Conservation (phyloP, 2,113 vertebrate species). For the Myanophis thanlyinensis region DNA sequence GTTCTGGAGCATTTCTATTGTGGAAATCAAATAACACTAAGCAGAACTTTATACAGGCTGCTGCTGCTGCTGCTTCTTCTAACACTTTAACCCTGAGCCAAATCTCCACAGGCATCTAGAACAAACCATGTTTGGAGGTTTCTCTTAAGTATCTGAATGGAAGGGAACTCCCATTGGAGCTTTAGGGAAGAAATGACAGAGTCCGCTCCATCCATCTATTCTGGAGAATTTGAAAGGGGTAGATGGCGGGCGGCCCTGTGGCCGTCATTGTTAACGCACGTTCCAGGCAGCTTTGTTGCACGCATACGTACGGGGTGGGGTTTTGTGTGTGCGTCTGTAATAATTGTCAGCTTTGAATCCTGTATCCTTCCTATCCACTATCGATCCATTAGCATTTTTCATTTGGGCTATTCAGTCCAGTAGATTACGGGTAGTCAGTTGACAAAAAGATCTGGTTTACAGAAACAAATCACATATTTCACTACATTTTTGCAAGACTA, state of each 20-base stretch:
- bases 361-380: constrained; percentile 60
- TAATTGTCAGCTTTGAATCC: constrained; percentile 64
- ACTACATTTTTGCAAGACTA: constrained; percentile 81
- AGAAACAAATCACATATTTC: constrained; percentile 78
- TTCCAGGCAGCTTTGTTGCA: constrained; percentile 56
- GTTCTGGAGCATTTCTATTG: constrained; percentile 28
- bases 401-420: constrained; percentile 83
- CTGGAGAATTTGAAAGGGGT: neutral
- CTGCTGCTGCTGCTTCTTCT: neutral
- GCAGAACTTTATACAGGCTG: neutral
- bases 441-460: constrained; percentile 85
- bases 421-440: constrained; percentile 97
- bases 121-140: neutral
- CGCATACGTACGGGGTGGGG: constrained; percentile 57
- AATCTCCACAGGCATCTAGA: neutral
- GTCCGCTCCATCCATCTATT: neutral
- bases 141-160: neutral
- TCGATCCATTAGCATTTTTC: constrained; percentile 76
- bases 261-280: constrained; percentile 38
- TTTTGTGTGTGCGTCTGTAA: constrained; percentile 17
- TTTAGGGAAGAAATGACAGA: neutral
- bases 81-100: constrained; percentile 27
- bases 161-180: neutral
- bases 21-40: neutral
- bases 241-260: neutral